Conservation (phyloP, 2,888 invertebrate species). For the Metopia argyrocephala region DNA sequence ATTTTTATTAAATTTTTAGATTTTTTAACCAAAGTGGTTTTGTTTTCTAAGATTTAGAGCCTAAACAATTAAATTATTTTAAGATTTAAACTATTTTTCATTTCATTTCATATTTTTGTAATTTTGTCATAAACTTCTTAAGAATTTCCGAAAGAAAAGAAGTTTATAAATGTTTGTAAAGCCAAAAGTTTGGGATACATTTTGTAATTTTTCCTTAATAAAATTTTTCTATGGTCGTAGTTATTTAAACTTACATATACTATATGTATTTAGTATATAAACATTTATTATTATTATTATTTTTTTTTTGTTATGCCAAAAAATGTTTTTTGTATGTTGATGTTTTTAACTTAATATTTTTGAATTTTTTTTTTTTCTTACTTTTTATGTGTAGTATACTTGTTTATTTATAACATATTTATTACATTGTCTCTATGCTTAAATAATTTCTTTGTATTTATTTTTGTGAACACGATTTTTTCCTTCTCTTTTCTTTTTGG, state of each 20-base stretch:
- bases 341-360: slow-evolving; percentile 31
- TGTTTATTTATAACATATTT: slow-evolving; percentile 25
- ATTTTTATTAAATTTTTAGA: slow-evolving; percentile 42
- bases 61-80: slow-evolving; percentile 63
- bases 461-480: background rate
- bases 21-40: slow-evolving; percentile 56
- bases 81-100: slow-evolving; percentile 59
- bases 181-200: slow-evolving; percentile 52
- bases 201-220: slow-evolving; percentile 13
- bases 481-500: slow-evolving; percentile 58
- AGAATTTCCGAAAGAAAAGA: slow-evolving; percentile 26
- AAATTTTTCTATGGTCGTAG: slow-evolving; percentile 58
- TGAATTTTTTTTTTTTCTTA: slow-evolving; percentile 20
- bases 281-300: background rate
- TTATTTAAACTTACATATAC: slow-evolving; percentile 38
- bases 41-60: slow-evolving; percentile 61
- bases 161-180: slow-evolving; percentile 59
- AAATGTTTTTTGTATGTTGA: background rate
- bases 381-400: slow-evolving; percentile 44
- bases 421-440: slow-evolving; percentile 39
- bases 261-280: background rate
- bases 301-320: slow-evolving; percentile 38
- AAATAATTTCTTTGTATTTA: slow-evolving; percentile 66
- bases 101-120: slow-evolving; percentile 38
- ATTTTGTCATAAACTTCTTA: slow-evolving; percentile 57